Evolutionary conservation across 2,113 vertebrate genomes (phyloP).

Genomic region (Phalacrocorax carbo): DNA sequence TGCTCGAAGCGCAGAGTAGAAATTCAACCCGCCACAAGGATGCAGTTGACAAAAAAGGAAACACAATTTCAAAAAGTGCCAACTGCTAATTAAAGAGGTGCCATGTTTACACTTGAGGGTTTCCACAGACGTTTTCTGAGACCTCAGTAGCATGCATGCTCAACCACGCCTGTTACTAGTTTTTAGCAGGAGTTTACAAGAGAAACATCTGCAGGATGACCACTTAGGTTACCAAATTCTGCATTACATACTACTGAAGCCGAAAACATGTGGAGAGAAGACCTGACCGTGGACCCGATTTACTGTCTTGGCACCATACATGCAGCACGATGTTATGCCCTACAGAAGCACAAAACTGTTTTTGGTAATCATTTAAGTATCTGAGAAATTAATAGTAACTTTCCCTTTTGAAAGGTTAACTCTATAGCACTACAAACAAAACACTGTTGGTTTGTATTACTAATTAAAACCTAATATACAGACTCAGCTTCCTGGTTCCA

Average conservation of each 20-base stretch:
- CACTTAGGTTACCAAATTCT: background rate
- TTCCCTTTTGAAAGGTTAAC: background rate
- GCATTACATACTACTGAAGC: background rate
- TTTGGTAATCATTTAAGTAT: background rate
- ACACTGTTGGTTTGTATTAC: background rate
- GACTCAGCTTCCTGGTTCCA: background rate
- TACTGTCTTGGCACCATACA: background rate
- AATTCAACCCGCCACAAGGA: background rate
- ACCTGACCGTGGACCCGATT: rapidly evolving
- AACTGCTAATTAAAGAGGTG: background rate
- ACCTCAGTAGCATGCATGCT: rapidly evolving
- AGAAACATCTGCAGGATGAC: background rate
- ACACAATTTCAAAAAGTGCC: rapidly evolving
- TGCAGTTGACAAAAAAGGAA: background rate
- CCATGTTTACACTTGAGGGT: background rate
- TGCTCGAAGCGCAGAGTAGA: background rate
- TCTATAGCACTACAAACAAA: background rate
- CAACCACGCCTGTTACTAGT: background rate
- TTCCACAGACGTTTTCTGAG: background rate
- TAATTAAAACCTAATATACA: background rate
- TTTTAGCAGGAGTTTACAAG: background rate
- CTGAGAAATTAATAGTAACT: background rate
- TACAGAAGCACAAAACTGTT: background rate
- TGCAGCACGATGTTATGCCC: rapidly evolving
- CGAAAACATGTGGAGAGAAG: background rate